phyloP scores from a whole-genome alignment of 2,113 vertebrate genomes.

The Oryzias celebensis region DNA sequence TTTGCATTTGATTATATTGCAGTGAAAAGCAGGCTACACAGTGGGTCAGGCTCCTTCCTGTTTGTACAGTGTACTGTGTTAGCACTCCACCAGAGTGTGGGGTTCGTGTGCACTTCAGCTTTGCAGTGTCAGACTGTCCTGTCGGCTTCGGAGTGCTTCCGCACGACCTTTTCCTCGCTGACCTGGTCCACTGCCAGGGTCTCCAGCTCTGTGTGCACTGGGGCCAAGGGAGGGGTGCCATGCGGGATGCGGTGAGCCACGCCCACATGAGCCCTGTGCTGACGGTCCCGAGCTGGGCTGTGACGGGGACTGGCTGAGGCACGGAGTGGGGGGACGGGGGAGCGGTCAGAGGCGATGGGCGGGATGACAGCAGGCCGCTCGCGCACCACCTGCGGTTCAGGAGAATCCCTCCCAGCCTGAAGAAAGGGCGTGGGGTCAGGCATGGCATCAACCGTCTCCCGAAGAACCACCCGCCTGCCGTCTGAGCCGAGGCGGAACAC shows the following conservation, averaged over 20 bases:
- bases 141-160: slow-evolving; percentile 91
- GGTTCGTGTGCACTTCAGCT: slow-evolving; percentile 25
- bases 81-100: slow-evolving; percentile 30
- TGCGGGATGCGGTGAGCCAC: slow-evolving; percentile 93
- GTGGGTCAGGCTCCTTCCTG: slow-evolving; percentile 52
- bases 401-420: slow-evolving; percentile 76
- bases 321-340: slow-evolving; percentile 53
- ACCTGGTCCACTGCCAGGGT: slow-evolving; percentile 94
- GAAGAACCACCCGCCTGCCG: slow-evolving; percentile 84
- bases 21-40: slow-evolving; percentile 79
- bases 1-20: slow-evolving; percentile 47
- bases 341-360: slow-evolving; percentile 85
- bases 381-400: slow-evolving; percentile 84
- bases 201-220: slow-evolving; percentile 81
- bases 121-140: slow-evolving; percentile 87
- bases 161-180: slow-evolving; percentile 82
- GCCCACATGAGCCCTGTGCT: slow-evolving; percentile 85
- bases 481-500: slow-evolving; percentile 88
- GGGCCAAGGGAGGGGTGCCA: slow-evolving; percentile 59
- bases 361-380: slow-evolving; percentile 91
- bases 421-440: slow-evolving; percentile 95
- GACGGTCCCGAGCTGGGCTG: slow-evolving; percentile 85
- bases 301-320: slow-evolving; percentile 72
- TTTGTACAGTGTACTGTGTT: slow-evolving; percentile 47
- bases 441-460: slow-evolving; percentile 92